Evolutionary conservation across 92 coral and sea anemone species (phyloP), one percentile per base, ranked within the genome.

Genomic region (Meandrina meandrites): DNA sequence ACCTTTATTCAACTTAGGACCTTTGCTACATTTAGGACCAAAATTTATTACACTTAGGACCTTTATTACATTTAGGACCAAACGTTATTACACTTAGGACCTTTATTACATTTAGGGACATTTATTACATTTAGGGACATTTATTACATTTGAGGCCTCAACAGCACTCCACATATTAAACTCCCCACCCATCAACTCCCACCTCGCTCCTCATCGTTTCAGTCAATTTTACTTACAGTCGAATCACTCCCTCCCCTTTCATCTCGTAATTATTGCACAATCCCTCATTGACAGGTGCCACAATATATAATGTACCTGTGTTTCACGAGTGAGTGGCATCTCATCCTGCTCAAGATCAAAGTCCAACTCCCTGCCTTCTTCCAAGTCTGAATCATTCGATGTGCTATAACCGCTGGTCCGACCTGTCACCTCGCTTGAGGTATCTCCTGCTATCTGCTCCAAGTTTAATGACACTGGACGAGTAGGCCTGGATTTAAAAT

Each of bases 391-490:
- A 78, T 97, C 99, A 53, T 94, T 92, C 15, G 99, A 97, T 18
- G 98, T 95, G 80, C 94, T 95, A 86, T 96, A 94, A 22, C 95
- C 96, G 76, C 99, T 97, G 34, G 98, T 95, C 48, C 89, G 88
- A 58, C 96, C 91, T 0, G 99, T 93, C 54, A 88, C 92, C 14
- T 94, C 87, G 82, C 96, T 96, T 82, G 94, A 89, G 82, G 90
- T 88, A 81, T 96, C 98, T 15, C 85, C 86, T 27, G 42, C 89
- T 30, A 78, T 13, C 75, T 57, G 84, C 50, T 91, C 94, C 51
- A 91, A 80, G 84, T 82, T 85, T 40, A 90, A 79, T 17, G 95
- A 90, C 32, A 48, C 84, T 27, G 95, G 95, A 76, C 95, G 93
- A 67, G 69, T 64, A 5, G 95, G 93, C 57, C 95, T 92, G 66